Base-by-base conservation (phyloP, 2,888 invertebrate genomes). In the Tiphia femorata region DNA sequence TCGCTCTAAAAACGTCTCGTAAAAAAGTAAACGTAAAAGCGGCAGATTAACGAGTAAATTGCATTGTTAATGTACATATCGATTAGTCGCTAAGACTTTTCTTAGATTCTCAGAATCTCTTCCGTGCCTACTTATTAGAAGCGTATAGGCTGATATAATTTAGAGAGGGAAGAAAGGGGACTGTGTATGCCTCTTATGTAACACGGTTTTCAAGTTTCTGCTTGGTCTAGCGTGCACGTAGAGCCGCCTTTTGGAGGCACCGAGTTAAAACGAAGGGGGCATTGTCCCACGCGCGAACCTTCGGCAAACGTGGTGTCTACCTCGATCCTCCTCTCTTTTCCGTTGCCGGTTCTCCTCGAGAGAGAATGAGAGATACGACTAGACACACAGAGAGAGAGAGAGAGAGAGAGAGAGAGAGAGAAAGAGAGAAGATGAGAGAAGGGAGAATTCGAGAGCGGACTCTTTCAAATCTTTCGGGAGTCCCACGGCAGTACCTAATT, bases 211-310 rank as follows among this genome's bases (percentile, higher is more conserved):
- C 69, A 61, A 74, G 71, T 78, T 78, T 78, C 75, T 73, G 77
- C 77, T 78, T 58, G 69, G 75, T 63, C 60, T 77, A 78, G 77
- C 77, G 63, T 77, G 72, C 68, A 76, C 58, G 54, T 53, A 57
- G n/a, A 62, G 54, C 62, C 47, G 42, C 48, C 51, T 56, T 46
- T 38, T 41, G 48, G 54, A 43, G 43, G 47, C 33, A 14, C 4
- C 30, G 20, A 59, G 58, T 38, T 58, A 62, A 70, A 56, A 53
- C 58, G 57, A 46, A 48, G 33, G 49, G 49, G 52, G 49, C 63
- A 69, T 64, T 69, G 68, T 66, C 52, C 61, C 56, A 27, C 49
- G 49, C 53, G 49, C n/a, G n/a, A n/a, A n/a, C n/a, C 4, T 58
- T 58, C 44, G 50, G 23, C 53, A 46, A 49, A 44, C 41, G 58